phyloP scores from a whole-genome alignment of 2,888 invertebrate genomes.

The Tethea ocularis region DNA sequence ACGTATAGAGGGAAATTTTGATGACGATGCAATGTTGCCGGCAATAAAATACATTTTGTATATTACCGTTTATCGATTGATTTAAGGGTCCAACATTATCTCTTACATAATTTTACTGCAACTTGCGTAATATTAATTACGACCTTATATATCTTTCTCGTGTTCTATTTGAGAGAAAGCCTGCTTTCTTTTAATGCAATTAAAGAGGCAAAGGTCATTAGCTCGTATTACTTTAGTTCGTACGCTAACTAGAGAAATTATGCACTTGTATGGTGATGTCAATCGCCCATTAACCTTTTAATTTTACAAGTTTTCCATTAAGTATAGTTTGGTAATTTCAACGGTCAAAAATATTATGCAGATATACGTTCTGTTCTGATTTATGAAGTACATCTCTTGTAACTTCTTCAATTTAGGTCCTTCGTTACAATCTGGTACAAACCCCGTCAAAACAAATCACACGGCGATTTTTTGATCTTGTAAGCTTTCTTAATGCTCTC shows the following conservation, averaged over 20 bases:
- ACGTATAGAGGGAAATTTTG: slow-evolving; percentile 7
- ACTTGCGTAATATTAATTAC: slow-evolving; percentile 5
- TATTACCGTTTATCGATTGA: slow-evolving; percentile 3
- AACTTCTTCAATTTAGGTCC: no score
- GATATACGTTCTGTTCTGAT: no score
- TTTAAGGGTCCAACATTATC: slow-evolving; percentile 6
- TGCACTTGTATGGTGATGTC: background rate
- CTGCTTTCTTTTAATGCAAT: background rate
- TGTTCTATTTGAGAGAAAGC: slow-evolving; percentile 1
- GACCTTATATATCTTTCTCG: background rate
- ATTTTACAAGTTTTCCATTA: no score
- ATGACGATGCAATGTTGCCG: background rate
- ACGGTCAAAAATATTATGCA: no score
- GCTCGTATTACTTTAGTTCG: background rate
- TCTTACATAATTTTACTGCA: background rate
- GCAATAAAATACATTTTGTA: slow-evolving; percentile 4
- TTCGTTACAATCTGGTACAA: no score
- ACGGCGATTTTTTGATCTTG: no score
- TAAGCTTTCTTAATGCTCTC: no score
- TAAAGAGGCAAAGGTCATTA: background rate
- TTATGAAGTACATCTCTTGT: no score
- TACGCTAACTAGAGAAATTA: background rate
- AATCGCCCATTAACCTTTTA: no score
- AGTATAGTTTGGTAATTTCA: no score
- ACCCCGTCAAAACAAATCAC: no score